A percentile compares a stretch with the other conserved stretches of the same genome.
Evolutionary conservation across 2,888 invertebrate genomes (phyloP).

Genomic region (Troglohyphantes excavatus): DNA sequence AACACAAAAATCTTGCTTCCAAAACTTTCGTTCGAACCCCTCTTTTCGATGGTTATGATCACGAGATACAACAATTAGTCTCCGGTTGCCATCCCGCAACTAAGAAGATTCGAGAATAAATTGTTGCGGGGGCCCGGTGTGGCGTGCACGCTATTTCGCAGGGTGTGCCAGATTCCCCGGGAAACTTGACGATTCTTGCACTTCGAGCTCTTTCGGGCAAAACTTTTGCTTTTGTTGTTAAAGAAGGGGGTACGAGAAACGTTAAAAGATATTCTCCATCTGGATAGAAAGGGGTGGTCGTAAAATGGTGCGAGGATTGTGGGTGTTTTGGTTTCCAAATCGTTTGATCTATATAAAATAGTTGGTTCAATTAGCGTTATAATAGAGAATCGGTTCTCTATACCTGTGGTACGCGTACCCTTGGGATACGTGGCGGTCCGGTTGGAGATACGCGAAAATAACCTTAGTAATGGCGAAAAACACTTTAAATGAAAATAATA

Average conservation of each 20-base stretch:
- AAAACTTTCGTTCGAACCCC: neutral
- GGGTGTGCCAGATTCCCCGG: neutral
- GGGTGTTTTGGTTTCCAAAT: too few relatives aligned
- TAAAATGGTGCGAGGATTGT: neutral
- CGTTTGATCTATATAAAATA: too few relatives aligned
- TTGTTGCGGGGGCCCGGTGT: constrained; percentile 34
- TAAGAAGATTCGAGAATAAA: constrained; percentile 50
- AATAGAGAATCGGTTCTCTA: too few relatives aligned
- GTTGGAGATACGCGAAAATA: too few relatives aligned
- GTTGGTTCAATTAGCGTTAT: too few relatives aligned
- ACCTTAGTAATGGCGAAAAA: too few relatives aligned
- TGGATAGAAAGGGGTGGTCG: constrained; percentile 11
- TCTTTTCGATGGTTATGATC: constrained; percentile 51
- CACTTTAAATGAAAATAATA: too few relatives aligned
- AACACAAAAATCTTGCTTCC: neutral
- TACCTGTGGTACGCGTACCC: too few relatives aligned
- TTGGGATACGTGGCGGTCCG: too few relatives aligned
- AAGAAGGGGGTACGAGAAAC: neutral
- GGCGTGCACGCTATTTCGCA: constrained; percentile 48
- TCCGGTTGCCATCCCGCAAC: constrained; percentile 19
- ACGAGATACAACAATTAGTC: constrained; percentile 69
- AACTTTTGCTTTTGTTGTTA: neutral
- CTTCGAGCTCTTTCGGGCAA: neutral
- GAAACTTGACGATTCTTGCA: constrained; percentile 41
- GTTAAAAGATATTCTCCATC: neutral